Percentiles rank a stretch among this genome's conserved stretches.
Evolutionary conservation across 2,888 invertebrate species (phyloP).

Genomic region (Pegoplata infirma): DNA sequence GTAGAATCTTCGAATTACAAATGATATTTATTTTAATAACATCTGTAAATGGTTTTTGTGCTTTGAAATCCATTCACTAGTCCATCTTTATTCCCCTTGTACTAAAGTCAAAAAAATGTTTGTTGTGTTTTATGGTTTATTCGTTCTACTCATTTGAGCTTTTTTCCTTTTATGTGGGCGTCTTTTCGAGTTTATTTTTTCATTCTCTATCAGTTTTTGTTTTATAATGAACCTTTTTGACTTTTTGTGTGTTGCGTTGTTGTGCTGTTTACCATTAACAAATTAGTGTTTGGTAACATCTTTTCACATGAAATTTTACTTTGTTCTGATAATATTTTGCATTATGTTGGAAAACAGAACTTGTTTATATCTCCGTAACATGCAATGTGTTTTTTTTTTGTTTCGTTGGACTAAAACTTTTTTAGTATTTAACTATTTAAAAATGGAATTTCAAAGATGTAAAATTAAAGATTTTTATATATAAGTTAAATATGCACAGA

Average conservation of each 20-base stretch:
- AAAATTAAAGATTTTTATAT: too few species aligned
- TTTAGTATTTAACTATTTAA: too few species aligned
- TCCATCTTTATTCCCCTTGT: background rate
- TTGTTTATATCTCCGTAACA: conserved; percentile 57
- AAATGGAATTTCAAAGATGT: too few species aligned
- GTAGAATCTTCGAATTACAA: too few species aligned
- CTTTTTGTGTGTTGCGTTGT: conserved; percentile 55
- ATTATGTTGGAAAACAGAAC: conserved; percentile 24
- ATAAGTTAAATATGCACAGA: too few species aligned
- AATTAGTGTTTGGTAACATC: conserved; percentile 66
- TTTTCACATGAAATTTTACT: conserved; percentile 66
- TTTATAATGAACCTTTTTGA: conserved; percentile 64
- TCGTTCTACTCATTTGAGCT: background rate
- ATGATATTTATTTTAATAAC: too few species aligned
- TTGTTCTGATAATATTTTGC: conserved; percentile 52
- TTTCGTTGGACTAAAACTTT: too few species aligned
- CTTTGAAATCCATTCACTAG: too few species aligned
- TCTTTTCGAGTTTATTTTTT: conserved; percentile 33
- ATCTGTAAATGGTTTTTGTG: too few species aligned
- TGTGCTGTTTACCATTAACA: conserved; percentile 63
- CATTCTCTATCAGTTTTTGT: conserved; percentile 18
- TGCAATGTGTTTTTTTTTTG: conserved; percentile 54
- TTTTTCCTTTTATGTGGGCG: conserved; percentile 42
- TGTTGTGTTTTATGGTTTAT: conserved; percentile 17
- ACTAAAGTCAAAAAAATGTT: background rate